These are phyloP conservation scores for Capitulum mitella DNA, from an alignment of 2,888 invertebrate genomes.

Conservation along the genomic window DNA sequence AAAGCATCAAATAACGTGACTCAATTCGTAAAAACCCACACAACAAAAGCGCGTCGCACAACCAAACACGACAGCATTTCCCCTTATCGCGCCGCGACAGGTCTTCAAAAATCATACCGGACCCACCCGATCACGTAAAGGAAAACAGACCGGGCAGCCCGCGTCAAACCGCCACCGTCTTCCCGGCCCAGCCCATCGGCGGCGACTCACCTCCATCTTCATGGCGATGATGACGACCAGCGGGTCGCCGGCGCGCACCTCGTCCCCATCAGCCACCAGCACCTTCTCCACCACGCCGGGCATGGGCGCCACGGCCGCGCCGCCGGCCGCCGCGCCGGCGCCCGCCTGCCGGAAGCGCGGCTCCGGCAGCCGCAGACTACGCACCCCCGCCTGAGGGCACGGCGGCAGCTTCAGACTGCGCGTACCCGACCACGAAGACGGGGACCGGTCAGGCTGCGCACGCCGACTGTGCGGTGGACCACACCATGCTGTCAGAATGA, in stretches of 20 bases:
- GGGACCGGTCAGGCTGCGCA: not conserved
- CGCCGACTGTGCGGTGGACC: too few relatives aligned
- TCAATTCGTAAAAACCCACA: too few relatives aligned
- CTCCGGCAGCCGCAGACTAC: conserved; percentile 47
- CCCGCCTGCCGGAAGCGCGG: conserved; percentile 53
- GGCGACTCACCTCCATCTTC: conserved; percentile 97
- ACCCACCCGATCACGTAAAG: too few relatives aligned
- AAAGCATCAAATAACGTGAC: too few relatives aligned
- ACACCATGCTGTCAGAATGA: too few relatives aligned
- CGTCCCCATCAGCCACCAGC: conserved; percentile 69
- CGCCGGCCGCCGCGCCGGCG: conserved; percentile 48
- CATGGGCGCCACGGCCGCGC: conserved; percentile 76
- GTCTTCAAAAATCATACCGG: too few relatives aligned
- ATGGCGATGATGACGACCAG: conserved; percentile 93
- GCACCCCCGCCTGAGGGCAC: not conserved
- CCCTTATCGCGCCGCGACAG: too few relatives aligned
- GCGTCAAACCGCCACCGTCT: too few relatives aligned
- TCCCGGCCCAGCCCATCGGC: conserved; percentile 9
- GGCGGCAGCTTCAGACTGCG: not conserved
- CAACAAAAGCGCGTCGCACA: too few relatives aligned
- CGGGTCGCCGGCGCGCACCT: conserved; percentile 77
- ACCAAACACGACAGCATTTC: too few relatives aligned
- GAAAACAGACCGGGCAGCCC: too few relatives aligned
- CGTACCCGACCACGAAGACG: not conserved
- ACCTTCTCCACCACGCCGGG: conserved; percentile 92